phyloP scores from a whole-genome alignment of 2,888 invertebrate species.

The Amiota mariae region DNA sequence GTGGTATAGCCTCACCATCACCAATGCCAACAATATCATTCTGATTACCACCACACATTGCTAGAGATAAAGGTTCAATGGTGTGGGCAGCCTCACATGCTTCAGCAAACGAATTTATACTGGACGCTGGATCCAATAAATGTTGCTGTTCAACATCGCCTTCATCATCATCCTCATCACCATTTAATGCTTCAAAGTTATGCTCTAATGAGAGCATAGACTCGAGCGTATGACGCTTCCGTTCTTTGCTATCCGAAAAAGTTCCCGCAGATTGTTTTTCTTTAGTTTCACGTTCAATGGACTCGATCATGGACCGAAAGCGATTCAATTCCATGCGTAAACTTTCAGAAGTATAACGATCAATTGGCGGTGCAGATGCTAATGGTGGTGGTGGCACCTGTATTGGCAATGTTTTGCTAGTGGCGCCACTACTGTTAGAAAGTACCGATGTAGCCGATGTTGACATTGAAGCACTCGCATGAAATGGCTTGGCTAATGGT shows the following conservation, averaged over 20 bases:
- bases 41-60: too few relatives aligned
- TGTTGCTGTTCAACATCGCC: neutral
- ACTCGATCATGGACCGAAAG: constrained; percentile 60
- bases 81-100: neutral
- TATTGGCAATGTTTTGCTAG: too few relatives aligned
- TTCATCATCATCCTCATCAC: neutral
- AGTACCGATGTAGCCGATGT: constrained; percentile 15
- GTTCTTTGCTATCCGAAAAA: neutral
- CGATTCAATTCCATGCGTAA: constrained; percentile 61
- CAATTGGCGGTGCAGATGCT: constrained; percentile 5
- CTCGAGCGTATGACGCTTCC: constrained; percentile 7
- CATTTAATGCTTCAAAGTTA: neutral
- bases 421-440: neutral
- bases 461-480: neutral
- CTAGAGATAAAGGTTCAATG: too few relatives aligned
- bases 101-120: neutral
- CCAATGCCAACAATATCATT: neutral
- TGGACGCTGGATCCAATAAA: neutral
- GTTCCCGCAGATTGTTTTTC: neutral
- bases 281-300: constrained; percentile 47
- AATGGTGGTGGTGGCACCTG: constrained; percentile 22
- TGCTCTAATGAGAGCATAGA: constrained; percentile 44
- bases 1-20: constrained; percentile 23
- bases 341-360: constrained; percentile 57
- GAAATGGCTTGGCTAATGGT: neutral